Conservation (phyloP, 2,797 vertebrate species). For the Brotogeris chrysoptera region DNA sequence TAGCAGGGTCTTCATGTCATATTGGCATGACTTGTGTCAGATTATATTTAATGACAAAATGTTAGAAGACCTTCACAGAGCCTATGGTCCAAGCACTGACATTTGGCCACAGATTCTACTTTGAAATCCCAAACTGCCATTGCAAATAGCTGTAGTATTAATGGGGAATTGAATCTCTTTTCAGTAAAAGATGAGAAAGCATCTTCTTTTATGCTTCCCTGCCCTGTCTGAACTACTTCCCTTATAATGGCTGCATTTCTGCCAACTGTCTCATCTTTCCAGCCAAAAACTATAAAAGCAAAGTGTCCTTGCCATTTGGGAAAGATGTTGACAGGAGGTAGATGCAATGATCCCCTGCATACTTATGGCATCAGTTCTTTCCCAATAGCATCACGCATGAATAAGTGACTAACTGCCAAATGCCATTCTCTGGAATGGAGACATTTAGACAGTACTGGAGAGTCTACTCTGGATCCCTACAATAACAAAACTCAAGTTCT, state of each 20-base stretch:
- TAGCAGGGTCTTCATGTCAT: neutral
- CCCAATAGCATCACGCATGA: neutral
- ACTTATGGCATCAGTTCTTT: neutral
- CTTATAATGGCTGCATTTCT: neutral
- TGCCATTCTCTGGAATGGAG: neutral
- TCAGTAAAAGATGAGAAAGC: neutral
- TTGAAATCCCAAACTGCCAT: neutral
- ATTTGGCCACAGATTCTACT: neutral
- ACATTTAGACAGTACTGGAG: neutral
- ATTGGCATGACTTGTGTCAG: neutral
- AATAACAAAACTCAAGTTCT: neutral
- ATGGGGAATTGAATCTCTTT: neutral
- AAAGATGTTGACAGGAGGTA: constrained; percentile 35
- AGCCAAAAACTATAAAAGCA: constrained; percentile 13
- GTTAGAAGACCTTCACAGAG: neutral
- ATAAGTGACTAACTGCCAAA: constrained; percentile 12
- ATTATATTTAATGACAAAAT: neutral
- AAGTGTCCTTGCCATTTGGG: constrained; percentile 38
- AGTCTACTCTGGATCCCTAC: neutral
- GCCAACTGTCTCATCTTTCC: constrained; percentile 19
- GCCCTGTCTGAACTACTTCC: constrained; percentile 8
- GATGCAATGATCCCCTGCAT: constrained; percentile 22
- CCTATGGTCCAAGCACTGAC: neutral
- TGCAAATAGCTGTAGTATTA: constrained; percentile 1
- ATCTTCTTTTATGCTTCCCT: constrained; percentile 26